Evolutionary conservation across 1,140 invertebrate genomes (phyloP).

Genomic region (Stratiolaelaps scimitus): DNA sequence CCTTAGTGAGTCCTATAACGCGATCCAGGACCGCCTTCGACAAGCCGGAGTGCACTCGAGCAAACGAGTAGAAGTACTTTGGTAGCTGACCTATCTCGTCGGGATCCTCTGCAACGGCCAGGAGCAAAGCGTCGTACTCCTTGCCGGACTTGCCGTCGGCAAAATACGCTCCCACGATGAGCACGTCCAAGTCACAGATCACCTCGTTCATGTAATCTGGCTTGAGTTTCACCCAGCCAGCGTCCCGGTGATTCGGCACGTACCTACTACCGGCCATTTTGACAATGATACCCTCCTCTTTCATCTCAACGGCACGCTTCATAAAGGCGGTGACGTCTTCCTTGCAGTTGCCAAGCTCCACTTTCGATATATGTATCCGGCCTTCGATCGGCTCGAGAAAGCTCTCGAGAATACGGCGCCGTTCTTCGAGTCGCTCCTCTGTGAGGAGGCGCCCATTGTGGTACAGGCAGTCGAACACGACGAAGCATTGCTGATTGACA

Average conservation of each 20-base stretch:
- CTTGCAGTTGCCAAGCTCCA: background rate
- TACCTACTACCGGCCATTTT: background rate
- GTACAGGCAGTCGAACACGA: slow-evolving; percentile 3
- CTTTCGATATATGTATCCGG: slow-evolving; percentile 1
- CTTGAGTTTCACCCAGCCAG: slow-evolving; percentile 20
- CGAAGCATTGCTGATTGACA: background rate
- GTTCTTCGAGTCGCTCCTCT: background rate
- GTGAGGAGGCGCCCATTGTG: slow-evolving; percentile 4
- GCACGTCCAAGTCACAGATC: background rate
- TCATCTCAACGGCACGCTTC: background rate
- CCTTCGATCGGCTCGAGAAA: slow-evolving; percentile 6
- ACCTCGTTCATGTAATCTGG: slow-evolving; percentile 23
- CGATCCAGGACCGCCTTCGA: background rate
- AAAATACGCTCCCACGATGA: slow-evolving; percentile 10
- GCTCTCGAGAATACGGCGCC: background rate
- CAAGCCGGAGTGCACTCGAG: background rate
- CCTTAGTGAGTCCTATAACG: background rate
- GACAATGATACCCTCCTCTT: slow-evolving; percentile 1
- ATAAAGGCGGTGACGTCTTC: slow-evolving; percentile 1
- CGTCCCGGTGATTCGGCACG: slow-evolving; percentile 5
- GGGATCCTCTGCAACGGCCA: slow-evolving; percentile 14
- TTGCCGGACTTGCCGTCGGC: background rate
- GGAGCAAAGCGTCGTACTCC: background rate
- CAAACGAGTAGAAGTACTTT: slow-evolving; percentile 16
- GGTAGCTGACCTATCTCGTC: background rate